These are phyloP conservation scores for Drosophila colorata DNA, from an alignment of 2,888 invertebrate genomes.

Conservation along the genomic window DNA sequence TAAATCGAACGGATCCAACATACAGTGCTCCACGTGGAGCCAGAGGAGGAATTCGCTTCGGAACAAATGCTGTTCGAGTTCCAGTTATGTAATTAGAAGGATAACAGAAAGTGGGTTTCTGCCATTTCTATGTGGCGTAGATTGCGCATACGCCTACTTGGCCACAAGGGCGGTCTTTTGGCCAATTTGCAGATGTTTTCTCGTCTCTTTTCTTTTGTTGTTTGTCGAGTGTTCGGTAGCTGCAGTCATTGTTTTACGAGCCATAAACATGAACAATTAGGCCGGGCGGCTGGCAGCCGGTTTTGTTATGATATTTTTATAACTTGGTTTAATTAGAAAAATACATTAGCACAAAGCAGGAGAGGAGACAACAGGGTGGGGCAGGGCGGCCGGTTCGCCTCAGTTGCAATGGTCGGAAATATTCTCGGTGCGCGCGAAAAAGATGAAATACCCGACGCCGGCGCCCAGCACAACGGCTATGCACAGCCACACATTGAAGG, in stretches of 20 bases:
- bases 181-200: constrained; percentile 49
- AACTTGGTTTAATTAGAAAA: constrained; percentile 76
- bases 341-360: constrained; percentile 65
- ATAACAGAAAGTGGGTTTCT: constrained; percentile 22
- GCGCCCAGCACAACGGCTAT: constrained; percentile 94
- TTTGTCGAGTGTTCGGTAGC: constrained; percentile 27
- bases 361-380: constrained; percentile 4
- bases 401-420: constrained; percentile 66
- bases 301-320: constrained; percentile 67
- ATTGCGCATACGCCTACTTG: constrained; percentile 44
- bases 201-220: constrained; percentile 1
- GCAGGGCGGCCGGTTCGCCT: background rate
- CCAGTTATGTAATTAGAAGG: constrained; percentile 27
- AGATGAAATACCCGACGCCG: constrained; percentile 95
- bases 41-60: background rate
- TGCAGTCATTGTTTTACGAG: constrained; percentile 77
- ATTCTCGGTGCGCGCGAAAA: constrained; percentile 86
- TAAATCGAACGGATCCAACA: constrained; percentile 40
- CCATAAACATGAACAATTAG: constrained; percentile 81
- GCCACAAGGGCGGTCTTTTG: constrained; percentile 19
- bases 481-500: constrained; percentile 97
- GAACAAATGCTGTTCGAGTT: constrained; percentile 5
- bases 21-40: constrained; percentile 24
- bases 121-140: constrained; percentile 9
- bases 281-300: constrained; percentile 26